A percentile compares a stretch with the other conserved stretches of the same genome.
These are phyloP conservation scores for Agonopterix subpropinquella DNA, from an alignment of 2,888 invertebrate genomes.

Conservation along the genomic window DNA sequence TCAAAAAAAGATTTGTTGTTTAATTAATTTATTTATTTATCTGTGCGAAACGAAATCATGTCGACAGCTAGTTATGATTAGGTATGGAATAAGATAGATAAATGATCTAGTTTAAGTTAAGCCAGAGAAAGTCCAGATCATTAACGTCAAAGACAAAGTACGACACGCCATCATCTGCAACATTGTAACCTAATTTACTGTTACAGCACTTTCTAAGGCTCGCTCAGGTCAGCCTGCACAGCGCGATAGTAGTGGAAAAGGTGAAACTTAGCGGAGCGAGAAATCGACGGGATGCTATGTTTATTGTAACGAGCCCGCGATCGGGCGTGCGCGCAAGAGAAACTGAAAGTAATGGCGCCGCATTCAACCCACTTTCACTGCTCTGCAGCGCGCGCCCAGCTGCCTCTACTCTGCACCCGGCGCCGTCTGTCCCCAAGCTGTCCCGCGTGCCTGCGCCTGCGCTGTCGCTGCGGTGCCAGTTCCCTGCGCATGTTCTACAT, in stretches of 20 bases:
- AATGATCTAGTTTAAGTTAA: no score
- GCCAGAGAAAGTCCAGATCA: no score
- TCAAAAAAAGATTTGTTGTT: no score
- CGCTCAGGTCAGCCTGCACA: constrained; percentile 49
- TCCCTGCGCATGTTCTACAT: not conserved
- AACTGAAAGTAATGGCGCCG: constrained; percentile 73
- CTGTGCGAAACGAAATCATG: no score
- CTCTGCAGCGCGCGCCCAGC: constrained; percentile 34
- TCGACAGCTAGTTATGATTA: no score
- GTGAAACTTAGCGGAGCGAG: constrained; percentile 73
- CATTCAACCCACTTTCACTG: constrained; percentile 75
- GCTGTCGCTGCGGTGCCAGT: no score
- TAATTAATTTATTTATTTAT: no score
- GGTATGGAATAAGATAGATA: no score
- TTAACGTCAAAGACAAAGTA: not conserved
- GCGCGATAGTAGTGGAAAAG: constrained; percentile 63
- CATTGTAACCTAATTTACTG: constrained; percentile 16
- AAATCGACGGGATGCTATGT: constrained; percentile 73
- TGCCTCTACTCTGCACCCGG: constrained; percentile 6
- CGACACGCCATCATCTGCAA: not conserved
- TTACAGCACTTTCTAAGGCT: constrained; percentile 52
- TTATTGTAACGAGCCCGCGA: constrained; percentile 70
- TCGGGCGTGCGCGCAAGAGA: constrained; percentile 67
- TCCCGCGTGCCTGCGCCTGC: not conserved
- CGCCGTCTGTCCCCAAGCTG: not conserved